phyloP scores from a whole-genome alignment of 2,888 invertebrate genomes.

The Drosophila ezoana region DNA sequence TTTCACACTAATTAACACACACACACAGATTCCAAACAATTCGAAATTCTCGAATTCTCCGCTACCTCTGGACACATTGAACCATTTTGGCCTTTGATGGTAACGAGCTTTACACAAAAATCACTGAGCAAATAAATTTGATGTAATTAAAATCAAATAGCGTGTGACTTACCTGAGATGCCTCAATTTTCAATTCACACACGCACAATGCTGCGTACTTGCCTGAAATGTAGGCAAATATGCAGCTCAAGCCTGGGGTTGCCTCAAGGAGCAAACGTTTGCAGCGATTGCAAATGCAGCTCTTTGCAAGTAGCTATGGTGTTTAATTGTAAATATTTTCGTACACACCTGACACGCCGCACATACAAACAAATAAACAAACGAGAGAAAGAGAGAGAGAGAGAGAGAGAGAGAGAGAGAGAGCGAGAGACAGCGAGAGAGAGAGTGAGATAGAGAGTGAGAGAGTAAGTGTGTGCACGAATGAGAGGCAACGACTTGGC shows the following conservation, averaged over 20 bases:
- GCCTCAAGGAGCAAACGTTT: slow-evolving; percentile 18
- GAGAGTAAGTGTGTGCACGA: slow-evolving; percentile 1
- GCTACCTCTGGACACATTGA: slow-evolving; percentile 7
- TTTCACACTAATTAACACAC: neutral
- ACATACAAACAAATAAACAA: slow-evolving; percentile 31
- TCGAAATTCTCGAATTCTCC: neutral
- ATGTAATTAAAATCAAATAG: slow-evolving; percentile 72
- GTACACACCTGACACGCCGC: slow-evolving; percentile 70
- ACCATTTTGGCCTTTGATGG: slow-evolving; percentile 2
- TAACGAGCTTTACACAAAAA: slow-evolving; percentile 47
- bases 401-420: neutral
- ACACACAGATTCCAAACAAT: neutral
- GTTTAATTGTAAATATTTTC: slow-evolving; percentile 77
- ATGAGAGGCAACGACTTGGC: slow-evolving; percentile 17
- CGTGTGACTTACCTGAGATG: slow-evolving; percentile 33
- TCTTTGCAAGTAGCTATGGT: slow-evolving; percentile 51
- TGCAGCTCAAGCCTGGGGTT: slow-evolving; percentile 12
- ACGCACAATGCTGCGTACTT: slow-evolving; percentile 21
- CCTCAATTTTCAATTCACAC: slow-evolving; percentile 30
- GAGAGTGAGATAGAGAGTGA: neutral
- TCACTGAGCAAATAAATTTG: slow-evolving; percentile 37
- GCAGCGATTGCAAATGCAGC: slow-evolving; percentile 14
- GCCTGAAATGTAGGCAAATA: slow-evolving; percentile 34
- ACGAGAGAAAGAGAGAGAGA: neutral
- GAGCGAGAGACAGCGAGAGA: neutral